phyloP scores from a whole-genome alignment of 2,888 invertebrate species.

The Brachyopa scutellaris region DNA sequence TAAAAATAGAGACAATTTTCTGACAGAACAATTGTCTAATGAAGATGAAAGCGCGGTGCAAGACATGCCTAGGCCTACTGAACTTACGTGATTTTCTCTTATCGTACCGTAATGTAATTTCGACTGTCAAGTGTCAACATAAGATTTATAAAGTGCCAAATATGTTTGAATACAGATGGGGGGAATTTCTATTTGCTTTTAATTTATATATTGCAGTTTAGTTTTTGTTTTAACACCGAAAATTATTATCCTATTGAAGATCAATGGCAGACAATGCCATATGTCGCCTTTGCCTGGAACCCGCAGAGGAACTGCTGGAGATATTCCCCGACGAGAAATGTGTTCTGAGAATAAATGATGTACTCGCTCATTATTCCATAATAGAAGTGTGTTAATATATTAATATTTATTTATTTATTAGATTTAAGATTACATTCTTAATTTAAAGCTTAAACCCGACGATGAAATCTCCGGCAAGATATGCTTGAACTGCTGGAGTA shows the following conservation, averaged over 20 bases:
- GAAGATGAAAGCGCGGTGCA: too few species aligned
- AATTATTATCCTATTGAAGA: too few species aligned
- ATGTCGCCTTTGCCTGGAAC: slow-evolving; percentile 59
- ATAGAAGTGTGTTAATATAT: slow-evolving; percentile 49
- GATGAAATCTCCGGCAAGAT: slow-evolving; percentile 62
- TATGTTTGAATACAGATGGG: slow-evolving; percentile 23
- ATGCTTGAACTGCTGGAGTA: slow-evolving; percentile 50
- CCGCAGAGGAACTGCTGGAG: slow-evolving; percentile 20
- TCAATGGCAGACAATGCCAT: slow-evolving; percentile 37
- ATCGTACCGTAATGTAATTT: too few species aligned
- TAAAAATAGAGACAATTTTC: too few species aligned
- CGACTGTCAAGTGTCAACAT: background rate
- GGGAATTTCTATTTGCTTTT: background rate
- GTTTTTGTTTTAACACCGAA: background rate
- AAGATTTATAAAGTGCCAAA: background rate
- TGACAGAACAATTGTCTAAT: too few species aligned
- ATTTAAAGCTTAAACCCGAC: slow-evolving; percentile 23
- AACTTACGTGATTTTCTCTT: too few species aligned
- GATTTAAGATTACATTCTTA: background rate
- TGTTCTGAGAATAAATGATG: slow-evolving; percentile 16
- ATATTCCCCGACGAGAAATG: slow-evolving; percentile 36
- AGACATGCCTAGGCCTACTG: too few species aligned
- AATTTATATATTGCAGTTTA: background rate
- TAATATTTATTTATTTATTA: background rate
- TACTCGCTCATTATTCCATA: slow-evolving; percentile 42